Evolutionary conservation across 1,140 invertebrate species (phyloP).

Genomic region (Lordiphosa collinella): DNA sequence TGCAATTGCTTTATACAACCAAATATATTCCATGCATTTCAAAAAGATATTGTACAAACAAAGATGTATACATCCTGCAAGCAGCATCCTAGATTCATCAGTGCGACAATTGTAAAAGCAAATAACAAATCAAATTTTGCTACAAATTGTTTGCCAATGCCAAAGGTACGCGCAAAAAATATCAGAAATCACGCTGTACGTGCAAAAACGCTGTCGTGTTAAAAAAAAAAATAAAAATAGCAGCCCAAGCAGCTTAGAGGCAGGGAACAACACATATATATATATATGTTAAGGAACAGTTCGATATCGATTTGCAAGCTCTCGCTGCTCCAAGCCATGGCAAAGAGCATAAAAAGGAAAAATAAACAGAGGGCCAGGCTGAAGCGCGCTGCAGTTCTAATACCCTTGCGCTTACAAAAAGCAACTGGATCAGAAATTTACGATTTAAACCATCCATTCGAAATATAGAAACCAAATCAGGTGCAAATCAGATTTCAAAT

Average conservation of each 20-base stretch:
- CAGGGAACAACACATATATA: conserved; percentile 14
- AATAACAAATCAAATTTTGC: conserved; percentile 65
- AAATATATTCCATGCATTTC: conserved; percentile 72
- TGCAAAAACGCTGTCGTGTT: conserved; percentile 28
- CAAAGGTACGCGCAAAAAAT: conserved; percentile 19
- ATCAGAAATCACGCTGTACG: conserved; percentile 18
- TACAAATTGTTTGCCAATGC: conserved; percentile 43
- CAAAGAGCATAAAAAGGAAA: not conserved
- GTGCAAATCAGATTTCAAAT: too few species aligned
- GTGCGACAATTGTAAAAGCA: conserved; percentile 45
- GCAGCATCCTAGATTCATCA: conserved; percentile 37
- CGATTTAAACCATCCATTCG: too few species aligned
- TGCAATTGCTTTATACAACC: conserved; percentile 47
- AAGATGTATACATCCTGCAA: conserved; percentile 6
- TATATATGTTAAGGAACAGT: conserved; percentile 26
- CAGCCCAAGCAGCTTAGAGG: conserved; percentile 20
- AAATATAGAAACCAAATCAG: too few species aligned
- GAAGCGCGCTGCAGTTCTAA: too few species aligned
- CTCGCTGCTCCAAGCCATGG: conserved; percentile 18
- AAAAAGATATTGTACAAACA: conserved; percentile 29
- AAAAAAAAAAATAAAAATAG: conserved; percentile 22
- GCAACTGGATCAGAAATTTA: too few species aligned
- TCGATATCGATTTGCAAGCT: conserved; percentile 53
- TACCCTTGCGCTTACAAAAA: too few species aligned
- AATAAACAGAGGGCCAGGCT: too few species aligned